Evolutionary conservation across 2,888 invertebrate species (phyloP).

Genomic region (Lithophane leautieri): DNA sequence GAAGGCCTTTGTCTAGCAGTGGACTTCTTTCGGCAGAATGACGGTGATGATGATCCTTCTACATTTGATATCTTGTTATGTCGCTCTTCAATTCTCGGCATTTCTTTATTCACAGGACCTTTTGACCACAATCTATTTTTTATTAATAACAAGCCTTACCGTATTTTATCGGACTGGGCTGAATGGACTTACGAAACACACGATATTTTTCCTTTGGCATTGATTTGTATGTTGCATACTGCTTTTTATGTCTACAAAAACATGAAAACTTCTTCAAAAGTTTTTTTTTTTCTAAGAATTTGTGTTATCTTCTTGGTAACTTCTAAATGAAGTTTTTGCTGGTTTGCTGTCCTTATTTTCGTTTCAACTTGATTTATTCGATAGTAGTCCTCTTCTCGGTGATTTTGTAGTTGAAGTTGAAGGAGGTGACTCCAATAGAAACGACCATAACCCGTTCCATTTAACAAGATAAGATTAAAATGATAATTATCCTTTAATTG

Average conservation of each 20-base stretch:
- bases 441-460: background rate
- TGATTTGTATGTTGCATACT: constrained; percentile 51
- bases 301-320: constrained; percentile 23
- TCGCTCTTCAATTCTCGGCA: constrained; percentile 16
- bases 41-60: background rate
- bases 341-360: constrained; percentile 1
- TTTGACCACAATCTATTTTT: constrained; percentile 74
- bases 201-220: constrained; percentile 61
- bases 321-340: background rate
- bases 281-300: constrained; percentile 3
- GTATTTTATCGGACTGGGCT: constrained; percentile 85
- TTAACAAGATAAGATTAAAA: constrained; percentile 2
- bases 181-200: constrained; percentile 83
- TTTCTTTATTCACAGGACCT: constrained; percentile 78
- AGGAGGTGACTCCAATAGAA: constrained; percentile 4
- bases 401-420: constrained; percentile 1
- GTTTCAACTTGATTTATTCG: constrained; percentile 6
- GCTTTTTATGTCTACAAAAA: constrained; percentile 39
- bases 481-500: constrained; percentile 11
- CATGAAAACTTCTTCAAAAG: constrained; percentile 43
- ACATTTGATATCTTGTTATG: background rate
- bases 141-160: constrained; percentile 80
- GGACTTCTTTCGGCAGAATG: background rate
- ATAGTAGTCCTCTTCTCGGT: constrained; percentile 4
- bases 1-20: background rate